Percentiles rank a stretch among this genome's conserved stretches.
These are phyloP conservation scores for Lepeophtheirus nordmannii DNA, from an alignment of 2,888 invertebrate genomes.

Conservation along the genomic window DNA sequence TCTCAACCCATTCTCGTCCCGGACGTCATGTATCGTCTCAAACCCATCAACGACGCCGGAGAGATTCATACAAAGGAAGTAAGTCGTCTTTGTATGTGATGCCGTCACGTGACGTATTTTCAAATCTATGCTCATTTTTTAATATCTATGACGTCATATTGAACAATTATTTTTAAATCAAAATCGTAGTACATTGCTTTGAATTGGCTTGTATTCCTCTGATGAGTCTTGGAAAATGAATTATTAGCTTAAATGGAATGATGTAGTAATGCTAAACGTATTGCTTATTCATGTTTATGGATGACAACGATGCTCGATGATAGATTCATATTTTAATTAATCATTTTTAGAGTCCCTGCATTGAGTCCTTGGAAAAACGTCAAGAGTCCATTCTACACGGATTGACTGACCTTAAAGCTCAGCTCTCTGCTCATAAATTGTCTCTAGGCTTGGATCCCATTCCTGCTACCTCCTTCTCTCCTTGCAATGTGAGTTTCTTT, in stretches of 20 bases:
- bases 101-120: background rate
- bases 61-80: background rate
- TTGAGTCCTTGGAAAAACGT: slow-evolving; percentile 1
- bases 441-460: background rate
- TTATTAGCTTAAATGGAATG: no score
- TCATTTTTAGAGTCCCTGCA: background rate
- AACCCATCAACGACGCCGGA: background rate
- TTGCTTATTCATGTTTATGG: no score
- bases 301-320: background rate
- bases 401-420: background rate
- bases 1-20: background rate
- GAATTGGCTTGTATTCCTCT: no score
- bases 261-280: no score
- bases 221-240: no score
- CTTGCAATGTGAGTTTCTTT: background rate
- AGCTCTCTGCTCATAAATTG: background rate
- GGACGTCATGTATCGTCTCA: slow-evolving; percentile 5
- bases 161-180: no score
- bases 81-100: background rate
- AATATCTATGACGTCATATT: background rate
- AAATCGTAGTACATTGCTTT: no score
- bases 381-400: background rate
- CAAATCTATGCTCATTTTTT: background rate
- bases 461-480: background rate
- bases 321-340: background rate